Evolutionary conservation across 2,888 invertebrate species (phyloP), one percentile per base, ranked within the genome.

Genomic region (Boloria euphrosyne): DNA sequence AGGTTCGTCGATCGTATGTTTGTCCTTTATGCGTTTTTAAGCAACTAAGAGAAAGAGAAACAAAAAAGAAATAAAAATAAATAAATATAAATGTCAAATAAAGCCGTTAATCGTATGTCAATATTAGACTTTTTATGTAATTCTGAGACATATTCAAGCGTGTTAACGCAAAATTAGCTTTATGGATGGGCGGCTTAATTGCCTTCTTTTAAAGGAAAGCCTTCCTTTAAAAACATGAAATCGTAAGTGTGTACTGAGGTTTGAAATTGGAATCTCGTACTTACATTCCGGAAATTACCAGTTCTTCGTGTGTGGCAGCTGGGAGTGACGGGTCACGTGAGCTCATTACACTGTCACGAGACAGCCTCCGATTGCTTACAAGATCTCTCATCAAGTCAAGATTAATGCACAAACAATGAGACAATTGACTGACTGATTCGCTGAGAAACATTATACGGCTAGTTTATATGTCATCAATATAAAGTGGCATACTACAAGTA

Each of bases 231-330:
- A 84, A 85, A 84, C 80, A 84, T 79, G 46, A 80, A 80, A 83
- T 83, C 78, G 81, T 83, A 86, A 85, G 82, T 83, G 87, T 79
- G 84, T 84, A 87, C 83, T 85, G 86, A 85, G 82, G 85, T 88
- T 82, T 89, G 85, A 89, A 90, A 90, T 89, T 89, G 88, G 87
- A 88, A 87, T 83, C 85, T 85, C 83, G 84, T 85, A 86, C 86
- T 82, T 88, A 85, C 83, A 74, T 76, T 77, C 83, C 87, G 89
- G 87, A 90, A 90, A 89, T 90, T 88, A 88, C 86, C 80, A 86
- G 85, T 81, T 83, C 82, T 82, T 78, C 78, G 77, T 70, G 68
- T 73, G 74, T 72, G 78, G 72, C 61, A 57, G 62, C 74, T 77
- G 78, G 54, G 63, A 76, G 73, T 82, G 85, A 81, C 84, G 80